These are phyloP conservation scores for Nycteola revayana DNA, from an alignment of 2,888 invertebrate genomes.

Conservation along the genomic window DNA sequence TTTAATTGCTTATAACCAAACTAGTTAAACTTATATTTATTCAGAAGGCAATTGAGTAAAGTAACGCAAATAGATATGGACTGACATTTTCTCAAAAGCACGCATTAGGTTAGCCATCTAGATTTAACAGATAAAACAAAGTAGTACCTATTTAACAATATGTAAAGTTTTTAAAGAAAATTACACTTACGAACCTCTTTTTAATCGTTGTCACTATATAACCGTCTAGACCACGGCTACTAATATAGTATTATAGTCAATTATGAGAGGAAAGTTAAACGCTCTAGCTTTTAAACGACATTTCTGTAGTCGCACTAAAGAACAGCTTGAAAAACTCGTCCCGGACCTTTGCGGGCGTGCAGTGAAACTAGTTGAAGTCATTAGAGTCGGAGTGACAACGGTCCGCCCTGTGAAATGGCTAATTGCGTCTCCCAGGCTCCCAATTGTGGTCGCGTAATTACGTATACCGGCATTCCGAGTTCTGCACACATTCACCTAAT, in stretches of 20 bases:
- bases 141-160: too few species aligned
- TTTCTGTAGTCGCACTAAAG: slow-evolving; percentile 19
- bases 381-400: slow-evolving; percentile 46
- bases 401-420: slow-evolving; percentile 39
- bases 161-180: too few species aligned
- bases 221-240: too few species aligned
- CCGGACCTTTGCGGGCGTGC: slow-evolving; percentile 27
- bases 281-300: slow-evolving; percentile 22
- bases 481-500: slow-evolving; percentile 32
- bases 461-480: slow-evolving; percentile 27
- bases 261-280: slow-evolving; percentile 13
- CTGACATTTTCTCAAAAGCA: too few species aligned
- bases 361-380: slow-evolving; percentile 36
- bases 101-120: too few species aligned
- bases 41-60: too few species aligned
- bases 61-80: too few species aligned
- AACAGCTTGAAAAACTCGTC: slow-evolving; percentile 28
- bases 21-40: too few species aligned
- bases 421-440: slow-evolving; percentile 41
- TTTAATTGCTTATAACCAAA: too few species aligned
- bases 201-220: too few species aligned
- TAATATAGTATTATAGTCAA: background rate
- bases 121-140: too few species aligned
- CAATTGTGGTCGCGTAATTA: slow-evolving; percentile 48
- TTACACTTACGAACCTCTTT: too few species aligned